phyloP scores from a whole-genome alignment of 2,797 vertebrate species.

The Prionace glauca region DNA sequence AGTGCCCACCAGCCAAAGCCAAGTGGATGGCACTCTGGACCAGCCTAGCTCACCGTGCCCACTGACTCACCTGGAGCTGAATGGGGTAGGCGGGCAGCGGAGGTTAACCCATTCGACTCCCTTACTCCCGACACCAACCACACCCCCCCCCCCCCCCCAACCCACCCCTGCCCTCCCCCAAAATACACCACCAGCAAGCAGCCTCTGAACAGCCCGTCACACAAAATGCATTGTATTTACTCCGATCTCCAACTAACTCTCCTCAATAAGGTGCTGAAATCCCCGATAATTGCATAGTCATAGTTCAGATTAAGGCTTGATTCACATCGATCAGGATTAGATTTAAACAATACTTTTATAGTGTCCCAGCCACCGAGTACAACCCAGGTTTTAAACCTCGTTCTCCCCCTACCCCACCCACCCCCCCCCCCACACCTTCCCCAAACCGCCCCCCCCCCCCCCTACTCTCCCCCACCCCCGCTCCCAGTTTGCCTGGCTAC shows the following conservation, averaged over 20 bases:
- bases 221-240: neutral
- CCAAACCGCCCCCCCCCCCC: too few relatives aligned
- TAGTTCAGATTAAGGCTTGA: conserved; percentile 28
- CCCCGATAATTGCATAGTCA: conserved; percentile 15
- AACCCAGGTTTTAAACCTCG: neutral
- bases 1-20: too few relatives aligned
- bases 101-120: neutral
- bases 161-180: neutral
- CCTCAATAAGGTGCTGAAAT: conserved; percentile 15
- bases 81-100: too few relatives aligned
- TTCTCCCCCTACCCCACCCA: neutral
- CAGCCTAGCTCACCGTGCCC: neutral
- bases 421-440: neutral
- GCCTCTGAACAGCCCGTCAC: neutral
- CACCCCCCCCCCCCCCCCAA: neutral
- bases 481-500: neutral
- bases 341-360: neutral
- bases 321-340: neutral
- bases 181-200: neutral
- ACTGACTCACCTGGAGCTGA: neutral
- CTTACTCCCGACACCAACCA: neutral
- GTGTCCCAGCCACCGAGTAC: neutral
- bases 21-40: neutral
- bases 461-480: too few relatives aligned
- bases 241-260: neutral